These are phyloP conservation scores for Lamproptera curius DNA, from an alignment of 2,888 invertebrate species.

Conservation along the genomic window DNA sequence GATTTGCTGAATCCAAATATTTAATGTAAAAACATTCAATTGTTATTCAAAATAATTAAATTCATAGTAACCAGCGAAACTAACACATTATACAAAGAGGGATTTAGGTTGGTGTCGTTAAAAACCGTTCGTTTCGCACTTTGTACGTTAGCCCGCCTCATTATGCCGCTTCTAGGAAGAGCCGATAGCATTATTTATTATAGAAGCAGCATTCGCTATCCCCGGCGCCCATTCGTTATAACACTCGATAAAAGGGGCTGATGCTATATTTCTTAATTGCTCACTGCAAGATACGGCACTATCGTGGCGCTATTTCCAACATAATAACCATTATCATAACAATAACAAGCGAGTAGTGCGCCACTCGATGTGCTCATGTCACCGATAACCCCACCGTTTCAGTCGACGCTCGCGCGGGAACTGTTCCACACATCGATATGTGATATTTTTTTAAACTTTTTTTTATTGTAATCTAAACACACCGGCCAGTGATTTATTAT, in stretches of 20 bases:
- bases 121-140: conserved; percentile 14
- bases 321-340: conserved; percentile 75
- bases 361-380: conserved; percentile 52
- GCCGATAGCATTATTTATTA: conserved; percentile 40
- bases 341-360: conserved; percentile 68
- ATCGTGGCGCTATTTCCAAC: conserved; percentile 70
- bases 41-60: too few relatives aligned
- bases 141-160: conserved; percentile 17
- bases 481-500: conserved; percentile 10
- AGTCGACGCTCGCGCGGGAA: conserved; percentile 22
- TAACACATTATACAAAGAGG: too few relatives aligned
- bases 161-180: conserved; percentile 48
- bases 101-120: conserved; percentile 14
- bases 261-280: conserved; percentile 69
- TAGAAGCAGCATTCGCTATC: conserved; percentile 38
- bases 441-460: conserved; percentile 1
- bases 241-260: conserved; percentile 45
- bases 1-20: too few relatives aligned
- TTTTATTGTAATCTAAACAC: conserved; percentile 1
- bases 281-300: conserved; percentile 67
- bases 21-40: too few relatives aligned
- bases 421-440: conserved; percentile 6
- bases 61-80: too few relatives aligned
- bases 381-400: conserved; percentile 26
- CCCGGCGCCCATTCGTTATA: conserved; percentile 48